phyloP scores from a whole-genome alignment of 1,140 invertebrate genomes.

The Fopius arisanus region DNA sequence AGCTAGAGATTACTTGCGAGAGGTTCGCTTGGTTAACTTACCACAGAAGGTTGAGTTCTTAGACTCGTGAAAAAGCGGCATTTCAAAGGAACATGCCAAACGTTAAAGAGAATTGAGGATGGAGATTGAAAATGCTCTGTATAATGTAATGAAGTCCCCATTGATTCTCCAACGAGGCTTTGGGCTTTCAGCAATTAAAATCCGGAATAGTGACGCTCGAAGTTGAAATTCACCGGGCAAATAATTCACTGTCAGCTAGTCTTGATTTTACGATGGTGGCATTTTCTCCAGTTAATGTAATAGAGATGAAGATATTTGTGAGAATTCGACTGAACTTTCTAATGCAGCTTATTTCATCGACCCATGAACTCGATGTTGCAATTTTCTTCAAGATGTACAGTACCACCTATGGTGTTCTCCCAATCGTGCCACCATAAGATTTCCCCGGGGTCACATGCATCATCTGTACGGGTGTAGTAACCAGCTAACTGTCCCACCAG shows the following conservation, averaged over 20 bases:
- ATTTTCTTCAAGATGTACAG: not conserved
- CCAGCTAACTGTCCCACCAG: constrained; percentile 32
- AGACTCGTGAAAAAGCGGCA: not conserved
- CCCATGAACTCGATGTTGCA: not conserved
- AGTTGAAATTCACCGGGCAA: not conserved
- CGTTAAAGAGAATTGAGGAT: not conserved
- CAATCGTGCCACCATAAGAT: constrained; percentile 51
- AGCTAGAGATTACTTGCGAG: not conserved
- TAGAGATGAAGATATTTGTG: not conserved
- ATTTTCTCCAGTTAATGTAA: not conserved
- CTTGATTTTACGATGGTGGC: not conserved
- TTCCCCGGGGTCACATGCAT: constrained; percentile 59
- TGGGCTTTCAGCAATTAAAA: not conserved
- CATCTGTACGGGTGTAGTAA: constrained; percentile 44
- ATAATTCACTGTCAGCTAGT: not conserved
- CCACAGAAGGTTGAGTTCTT: not conserved
- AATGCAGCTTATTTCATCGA: not conserved
- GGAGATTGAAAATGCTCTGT: not conserved
- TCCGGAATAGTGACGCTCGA: not conserved
- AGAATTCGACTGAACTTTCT: not conserved
- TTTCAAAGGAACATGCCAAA: not conserved
- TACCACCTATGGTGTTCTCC: constrained; percentile 20
- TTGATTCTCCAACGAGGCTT: not conserved
- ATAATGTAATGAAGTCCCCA: constrained; percentile 9
- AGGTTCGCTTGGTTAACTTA: not conserved